Evolutionary conservation across 2,797 vertebrate species (phyloP).

Genomic region (Cirrhinus mrigala): DNA sequence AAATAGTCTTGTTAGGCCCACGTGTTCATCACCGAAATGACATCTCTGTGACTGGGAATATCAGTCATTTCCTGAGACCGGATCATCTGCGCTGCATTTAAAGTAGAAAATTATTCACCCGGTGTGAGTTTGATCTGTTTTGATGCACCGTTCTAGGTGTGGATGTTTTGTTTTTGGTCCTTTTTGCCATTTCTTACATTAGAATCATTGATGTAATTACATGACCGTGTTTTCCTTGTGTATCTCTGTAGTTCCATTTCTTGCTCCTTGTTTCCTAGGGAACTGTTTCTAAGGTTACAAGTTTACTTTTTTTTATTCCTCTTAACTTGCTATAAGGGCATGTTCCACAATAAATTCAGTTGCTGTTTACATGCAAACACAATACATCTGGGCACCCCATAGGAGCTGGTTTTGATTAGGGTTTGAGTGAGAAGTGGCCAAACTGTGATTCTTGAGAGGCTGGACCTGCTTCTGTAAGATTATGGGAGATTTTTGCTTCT

Average conservation of each 20-base stretch:
- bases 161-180: neutral
- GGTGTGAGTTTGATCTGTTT: conserved; percentile 36
- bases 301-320: conserved; percentile 59
- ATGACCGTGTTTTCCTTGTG: conserved; percentile 16
- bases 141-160: neutral
- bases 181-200: neutral
- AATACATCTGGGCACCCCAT: neutral
- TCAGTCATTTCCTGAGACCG: conserved; percentile 40
- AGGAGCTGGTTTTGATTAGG: neutral
- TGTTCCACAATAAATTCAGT: conserved; percentile 49
- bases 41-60: conserved; percentile 54
- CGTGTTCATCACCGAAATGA: conserved; percentile 58
- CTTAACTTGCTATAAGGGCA: conserved; percentile 44
- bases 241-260: conserved; percentile 41
- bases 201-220: conserved; percentile 34
- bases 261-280: conserved; percentile 68
- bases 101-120: conserved; percentile 46
- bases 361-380: neutral
- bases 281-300: conserved; percentile 71
- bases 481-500: neutral
- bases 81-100: conserved; percentile 49
- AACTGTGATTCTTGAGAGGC: conserved; percentile 23
- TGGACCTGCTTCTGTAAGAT: neutral
- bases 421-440: neutral
- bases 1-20: conserved; percentile 56